A percentile compares a stretch with the other conserved stretches of the same genome.
These are phyloP conservation scores for Hecatera dysodea DNA, from an alignment of 2,888 invertebrate species.

Conservation along the genomic window DNA sequence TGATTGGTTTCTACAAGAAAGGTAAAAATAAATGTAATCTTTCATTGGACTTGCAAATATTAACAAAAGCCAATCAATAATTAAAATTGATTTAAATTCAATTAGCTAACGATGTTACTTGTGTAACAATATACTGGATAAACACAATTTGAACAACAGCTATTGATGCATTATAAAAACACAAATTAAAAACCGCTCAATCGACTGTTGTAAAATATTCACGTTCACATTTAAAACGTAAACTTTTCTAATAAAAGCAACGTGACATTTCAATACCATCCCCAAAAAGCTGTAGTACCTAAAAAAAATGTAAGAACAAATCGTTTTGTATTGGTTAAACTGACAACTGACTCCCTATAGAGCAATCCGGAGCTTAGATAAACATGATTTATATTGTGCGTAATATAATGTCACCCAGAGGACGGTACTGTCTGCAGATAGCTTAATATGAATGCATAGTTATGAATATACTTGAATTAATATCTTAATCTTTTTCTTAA, in stretches of 20 bases:
- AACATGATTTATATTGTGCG: conserved; percentile 67
- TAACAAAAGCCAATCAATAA: too few relatives aligned
- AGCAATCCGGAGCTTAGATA: conserved; percentile 63
- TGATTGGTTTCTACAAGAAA: not conserved
- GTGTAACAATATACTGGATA: too few relatives aligned
- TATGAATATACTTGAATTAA: conserved; percentile 3
- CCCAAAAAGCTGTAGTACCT: not conserved
- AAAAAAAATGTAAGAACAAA: conserved; percentile 30
- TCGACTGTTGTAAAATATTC: too few relatives aligned
- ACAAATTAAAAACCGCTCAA: too few relatives aligned
- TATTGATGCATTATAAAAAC: too few relatives aligned
- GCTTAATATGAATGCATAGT: conserved; percentile 31
- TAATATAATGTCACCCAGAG: conserved; percentile 65
- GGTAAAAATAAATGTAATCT: not conserved
- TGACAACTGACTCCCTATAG: conserved; percentile 60
- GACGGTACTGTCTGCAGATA: conserved; percentile 40
- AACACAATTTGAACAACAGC: too few relatives aligned
- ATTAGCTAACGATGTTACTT: too few relatives aligned
- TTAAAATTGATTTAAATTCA: too few relatives aligned
- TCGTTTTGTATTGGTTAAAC: conserved; percentile 54
- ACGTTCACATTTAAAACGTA: too few relatives aligned
- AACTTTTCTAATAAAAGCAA: not conserved
- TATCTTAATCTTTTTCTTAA: conserved; percentile 15
- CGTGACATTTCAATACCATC: not conserved
- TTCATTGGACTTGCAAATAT: not conserved